phyloP scores from a whole-genome alignment of 2,113 vertebrate genomes.

The Channa argus region DNA sequence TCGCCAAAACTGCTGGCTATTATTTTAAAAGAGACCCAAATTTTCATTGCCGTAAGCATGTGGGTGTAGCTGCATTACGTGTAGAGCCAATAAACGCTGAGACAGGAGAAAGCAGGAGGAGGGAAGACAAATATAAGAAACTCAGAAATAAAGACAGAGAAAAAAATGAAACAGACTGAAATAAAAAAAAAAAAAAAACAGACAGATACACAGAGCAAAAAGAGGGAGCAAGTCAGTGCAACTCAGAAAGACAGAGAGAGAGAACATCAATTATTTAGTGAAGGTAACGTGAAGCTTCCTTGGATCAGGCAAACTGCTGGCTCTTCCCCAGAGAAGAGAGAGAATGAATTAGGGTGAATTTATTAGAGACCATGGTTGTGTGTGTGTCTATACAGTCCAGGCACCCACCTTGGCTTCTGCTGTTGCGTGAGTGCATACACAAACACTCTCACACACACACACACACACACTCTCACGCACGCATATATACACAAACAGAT shows the following conservation, averaged over 20 bases:
- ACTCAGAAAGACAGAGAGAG: constrained; percentile 75
- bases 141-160: constrained; percentile 21
- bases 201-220: constrained; percentile 63
- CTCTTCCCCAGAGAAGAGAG: constrained; percentile 95
- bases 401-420: constrained; percentile 61
- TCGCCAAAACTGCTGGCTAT: constrained; percentile 1
- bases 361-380: constrained; percentile 85
- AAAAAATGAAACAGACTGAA: constrained; percentile 50
- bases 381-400: constrained; percentile 50
- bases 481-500: constrained; percentile 46
- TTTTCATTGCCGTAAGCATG: background rate
- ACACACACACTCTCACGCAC: constrained; percentile 38
- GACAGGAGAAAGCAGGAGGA: background rate
- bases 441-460: constrained; percentile 40
- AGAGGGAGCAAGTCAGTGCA: constrained; percentile 62
- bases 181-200: constrained; percentile 57
- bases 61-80: background rate
- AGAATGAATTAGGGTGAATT: constrained; percentile 99
- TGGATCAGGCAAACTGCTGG: constrained; percentile 97
- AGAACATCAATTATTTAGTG: constrained; percentile 99
- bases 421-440: constrained; percentile 37
- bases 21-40: background rate
- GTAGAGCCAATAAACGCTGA: constrained; percentile 9
- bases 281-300: constrained; percentile 99
- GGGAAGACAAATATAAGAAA: constrained; percentile 10